phyloP scores from a whole-genome alignment of 2,888 invertebrate genomes.

The Campoplex nolae region DNA sequence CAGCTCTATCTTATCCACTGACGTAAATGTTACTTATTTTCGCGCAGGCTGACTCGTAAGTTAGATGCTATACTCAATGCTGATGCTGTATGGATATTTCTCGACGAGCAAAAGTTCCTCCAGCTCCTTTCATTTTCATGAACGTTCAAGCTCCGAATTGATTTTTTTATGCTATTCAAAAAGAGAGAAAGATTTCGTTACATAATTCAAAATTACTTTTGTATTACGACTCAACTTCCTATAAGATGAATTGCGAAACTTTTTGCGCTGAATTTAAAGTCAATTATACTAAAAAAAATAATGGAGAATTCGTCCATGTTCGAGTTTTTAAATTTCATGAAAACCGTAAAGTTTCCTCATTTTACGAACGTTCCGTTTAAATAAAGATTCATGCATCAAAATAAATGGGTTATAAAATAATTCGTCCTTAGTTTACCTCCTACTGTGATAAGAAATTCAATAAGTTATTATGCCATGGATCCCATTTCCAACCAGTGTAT shows the following conservation, averaged over 20 bases:
- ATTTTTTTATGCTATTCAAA: constrained; percentile 6
- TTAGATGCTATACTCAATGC: constrained; percentile 58
- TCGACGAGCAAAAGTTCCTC: not conserved
- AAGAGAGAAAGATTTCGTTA: constrained; percentile 3
- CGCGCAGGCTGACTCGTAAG: constrained; percentile 66
- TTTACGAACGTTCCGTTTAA: too few relatives aligned
- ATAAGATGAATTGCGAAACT: not conserved
- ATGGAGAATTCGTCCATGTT: not conserved
- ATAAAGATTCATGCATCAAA: too few relatives aligned
- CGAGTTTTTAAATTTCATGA: too few relatives aligned
- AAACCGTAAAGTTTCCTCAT: too few relatives aligned
- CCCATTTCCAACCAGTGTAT: constrained; percentile 16
- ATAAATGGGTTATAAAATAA: too few relatives aligned
- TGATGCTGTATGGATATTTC: constrained; percentile 43
- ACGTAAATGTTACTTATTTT: constrained; percentile 76
- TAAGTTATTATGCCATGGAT: not conserved
- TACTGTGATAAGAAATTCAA: not conserved
- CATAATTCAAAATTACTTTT: constrained; percentile 12
- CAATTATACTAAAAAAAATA: not conserved
- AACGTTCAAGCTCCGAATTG: constrained; percentile 16
- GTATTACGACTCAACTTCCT: not conserved
- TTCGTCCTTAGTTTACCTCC: not conserved
- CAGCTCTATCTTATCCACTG: constrained; percentile 62
- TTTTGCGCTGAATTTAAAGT: not conserved
- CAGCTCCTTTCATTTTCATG: constrained; percentile 52